Conservation (phyloP, 2,888 invertebrate genomes). For the Thymelicus sylvestris region DNA sequence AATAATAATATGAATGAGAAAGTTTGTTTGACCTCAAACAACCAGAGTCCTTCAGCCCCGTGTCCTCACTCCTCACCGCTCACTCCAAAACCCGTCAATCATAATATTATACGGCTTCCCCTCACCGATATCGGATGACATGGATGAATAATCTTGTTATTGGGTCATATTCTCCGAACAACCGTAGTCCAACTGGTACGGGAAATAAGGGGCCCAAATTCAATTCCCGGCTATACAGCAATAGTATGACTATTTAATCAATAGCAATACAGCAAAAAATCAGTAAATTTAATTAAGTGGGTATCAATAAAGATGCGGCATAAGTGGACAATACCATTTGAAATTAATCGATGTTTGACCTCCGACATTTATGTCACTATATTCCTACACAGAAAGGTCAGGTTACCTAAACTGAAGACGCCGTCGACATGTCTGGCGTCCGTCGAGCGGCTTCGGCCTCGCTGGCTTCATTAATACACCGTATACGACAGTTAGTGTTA, state of each 20-base stretch:
- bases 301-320: neutral
- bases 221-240: no score
- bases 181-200: neutral
- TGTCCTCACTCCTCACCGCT: slow-evolving; percentile 6
- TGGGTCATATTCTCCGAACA: neutral
- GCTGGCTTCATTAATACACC: neutral
- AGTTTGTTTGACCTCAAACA: slow-evolving; percentile 13
- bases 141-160: neutral
- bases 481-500: neutral
- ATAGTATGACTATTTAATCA: no score
- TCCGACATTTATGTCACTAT: neutral
- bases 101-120: slow-evolving; percentile 11
- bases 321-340: neutral
- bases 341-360: neutral
- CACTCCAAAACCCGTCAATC: slow-evolving; percentile 11
- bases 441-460: neutral
- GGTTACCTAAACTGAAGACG: neutral
- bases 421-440: neutral
- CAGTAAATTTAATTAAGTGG: neutral
- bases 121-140: neutral
- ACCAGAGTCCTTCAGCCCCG: neutral
- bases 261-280: neutral
- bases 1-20: no score
- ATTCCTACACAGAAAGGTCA: neutral
- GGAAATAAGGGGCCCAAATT: no score